Base-by-base conservation (phyloP, 2,113 vertebrate genomes). In the Gopherus evgoodei region DNA sequence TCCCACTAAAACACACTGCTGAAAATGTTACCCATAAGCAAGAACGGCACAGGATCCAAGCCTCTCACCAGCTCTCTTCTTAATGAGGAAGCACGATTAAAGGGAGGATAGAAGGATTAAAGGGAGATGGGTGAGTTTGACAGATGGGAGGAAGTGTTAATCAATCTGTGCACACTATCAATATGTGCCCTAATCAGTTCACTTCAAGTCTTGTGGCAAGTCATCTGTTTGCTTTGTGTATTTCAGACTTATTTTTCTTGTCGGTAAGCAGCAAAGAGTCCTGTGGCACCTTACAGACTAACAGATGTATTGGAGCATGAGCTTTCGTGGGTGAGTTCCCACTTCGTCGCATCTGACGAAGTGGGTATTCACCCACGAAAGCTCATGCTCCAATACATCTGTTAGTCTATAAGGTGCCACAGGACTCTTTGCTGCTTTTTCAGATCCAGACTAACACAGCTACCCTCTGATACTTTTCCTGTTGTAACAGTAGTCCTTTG, bases 161-260 rank as follows among this genome's bases (percentile, higher is more conserved):
- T 97, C 83, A 96, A 80, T 49, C 35, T 50, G 44, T 8, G 53
- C 42, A 87, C 31, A 31, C 80, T 90, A 93, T 50, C 5, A 6
- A 91, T 29, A 84, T 54, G 59, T 50, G 38, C 82, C 35, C 29
- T 83, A 76, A 92, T 93, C 78, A 78, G 38, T 12, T 91, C 38
- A 8, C 88, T 88, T 84, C 84, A 78, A 95, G 84, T 94, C 86
- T 83, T 91, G 84, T 25, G 87, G 83, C 22, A 88, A 91, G 53
- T 89, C 54, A 83, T 86, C 75, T 90, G 75, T 84, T 94, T 83
- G 75, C 50, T 91, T 75, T 19, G 54, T 81, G 89, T 6, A 59
- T 53, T 91, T 80, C 65, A 75, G 27, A 42, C 76, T 92, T 84
- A 94, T 69, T 95, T 86, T 62, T 84, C 65, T 81, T 84, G 11